Evolutionary conservation across 2,888 invertebrate genomes (phyloP).

Genomic region (Octodonta nipae): DNA sequence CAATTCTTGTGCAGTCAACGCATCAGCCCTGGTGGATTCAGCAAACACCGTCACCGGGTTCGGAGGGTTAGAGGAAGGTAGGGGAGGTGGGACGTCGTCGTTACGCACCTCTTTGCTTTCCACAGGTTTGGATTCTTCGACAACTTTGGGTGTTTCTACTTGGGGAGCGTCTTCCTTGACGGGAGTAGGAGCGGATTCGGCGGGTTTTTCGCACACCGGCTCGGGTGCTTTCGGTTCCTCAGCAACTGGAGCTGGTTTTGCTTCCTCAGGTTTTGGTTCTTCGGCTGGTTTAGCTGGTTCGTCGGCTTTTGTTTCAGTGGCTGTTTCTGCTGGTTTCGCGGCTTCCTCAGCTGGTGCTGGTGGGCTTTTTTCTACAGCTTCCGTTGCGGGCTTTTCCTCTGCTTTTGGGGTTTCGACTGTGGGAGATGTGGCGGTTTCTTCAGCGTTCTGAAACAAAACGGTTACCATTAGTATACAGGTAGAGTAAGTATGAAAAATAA

Average conservation of each 20-base stretch:
- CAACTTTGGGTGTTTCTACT: slow-evolving; percentile 15
- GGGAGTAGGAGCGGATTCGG: slow-evolving; percentile 19
- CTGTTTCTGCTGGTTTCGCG: slow-evolving; percentile 7
- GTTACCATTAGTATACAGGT: too few species aligned
- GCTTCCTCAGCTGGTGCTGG: slow-evolving; percentile 11
- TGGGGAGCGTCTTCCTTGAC: slow-evolving; percentile 17
- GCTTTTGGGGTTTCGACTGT: slow-evolving; percentile 26
- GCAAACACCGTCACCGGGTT: slow-evolving; percentile 64
- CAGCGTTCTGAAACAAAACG: slow-evolving; percentile 28
- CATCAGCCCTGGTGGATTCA: slow-evolving; percentile 49
- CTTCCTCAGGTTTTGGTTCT: slow-evolving; percentile 9
- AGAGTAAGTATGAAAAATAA: too few species aligned
- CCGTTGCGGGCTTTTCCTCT: slow-evolving; percentile 17
- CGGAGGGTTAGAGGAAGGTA: slow-evolving; percentile 61
- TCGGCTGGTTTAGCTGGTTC: slow-evolving; percentile 8
- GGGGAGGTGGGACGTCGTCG: slow-evolving; percentile 57
- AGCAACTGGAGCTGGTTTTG: slow-evolving; percentile 6
- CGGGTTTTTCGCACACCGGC: slow-evolving; percentile 10
- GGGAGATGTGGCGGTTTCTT: slow-evolving; percentile 27
- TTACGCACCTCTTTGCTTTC: slow-evolving; percentile 43
- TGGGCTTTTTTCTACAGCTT: slow-evolving; percentile 6
- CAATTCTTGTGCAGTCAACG: slow-evolving; percentile 28
- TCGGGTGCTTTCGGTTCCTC: slow-evolving; percentile 8
- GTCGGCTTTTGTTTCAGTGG: slow-evolving; percentile 7
- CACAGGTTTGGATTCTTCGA: slow-evolving; percentile 16